Evolutionary conservation across 2,888 invertebrate genomes (phyloP).

Genomic region (Lamellibrachia columna): DNA sequence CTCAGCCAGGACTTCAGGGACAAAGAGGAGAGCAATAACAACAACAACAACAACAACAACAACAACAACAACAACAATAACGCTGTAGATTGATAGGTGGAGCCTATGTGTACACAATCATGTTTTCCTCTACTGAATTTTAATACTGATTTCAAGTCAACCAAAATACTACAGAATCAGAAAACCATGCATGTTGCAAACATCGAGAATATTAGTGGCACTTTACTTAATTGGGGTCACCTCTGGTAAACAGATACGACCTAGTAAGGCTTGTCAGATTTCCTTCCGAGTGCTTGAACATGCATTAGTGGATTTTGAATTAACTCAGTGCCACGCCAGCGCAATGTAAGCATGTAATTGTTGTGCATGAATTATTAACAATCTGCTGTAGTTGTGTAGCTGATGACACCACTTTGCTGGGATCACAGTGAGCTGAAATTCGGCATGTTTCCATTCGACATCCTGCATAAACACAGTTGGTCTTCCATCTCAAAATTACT

Average conservation of each 20-base stretch:
- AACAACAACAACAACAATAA: too few species aligned
- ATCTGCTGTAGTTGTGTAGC: not conserved
- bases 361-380: constrained; percentile 1
- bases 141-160: not conserved
- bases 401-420: not conserved
- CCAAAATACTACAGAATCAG: not conserved
- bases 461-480: not conserved
- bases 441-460: not conserved
- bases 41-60: too few species aligned
- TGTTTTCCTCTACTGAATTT: not conserved
- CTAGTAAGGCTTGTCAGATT: not conserved
- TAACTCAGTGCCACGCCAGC: not conserved
- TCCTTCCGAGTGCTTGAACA: not conserved
- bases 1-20: too few species aligned
- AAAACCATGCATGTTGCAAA: not conserved
- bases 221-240: not conserved
- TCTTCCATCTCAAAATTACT: not conserved
- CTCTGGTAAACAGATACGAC: not conserved
- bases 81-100: too few species aligned
- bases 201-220: not conserved
- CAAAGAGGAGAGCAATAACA: too few species aligned
- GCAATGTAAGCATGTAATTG: not conserved
- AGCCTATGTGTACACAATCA: not conserved
- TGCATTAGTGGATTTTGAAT: not conserved
- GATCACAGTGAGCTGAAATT: not conserved